phyloP scores from a whole-genome alignment of 2,797 vertebrate genomes.

The Malacoctenus gilli region DNA sequence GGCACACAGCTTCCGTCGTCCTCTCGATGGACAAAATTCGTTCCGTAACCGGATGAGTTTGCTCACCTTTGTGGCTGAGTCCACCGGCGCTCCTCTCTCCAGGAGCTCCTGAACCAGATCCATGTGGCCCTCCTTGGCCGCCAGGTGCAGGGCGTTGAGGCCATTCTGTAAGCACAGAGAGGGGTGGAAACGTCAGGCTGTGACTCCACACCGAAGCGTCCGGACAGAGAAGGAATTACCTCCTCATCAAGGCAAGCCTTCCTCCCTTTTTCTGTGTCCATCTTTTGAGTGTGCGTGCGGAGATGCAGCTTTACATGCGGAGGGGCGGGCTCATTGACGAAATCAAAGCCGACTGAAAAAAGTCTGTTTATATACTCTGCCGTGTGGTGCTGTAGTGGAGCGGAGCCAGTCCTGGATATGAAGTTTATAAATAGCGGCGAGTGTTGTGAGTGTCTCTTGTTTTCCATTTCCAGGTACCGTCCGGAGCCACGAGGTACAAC shows the following conservation, averaged over 20 bases:
- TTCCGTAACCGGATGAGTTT: too few relatives aligned
- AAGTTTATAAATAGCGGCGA: slow-evolving; percentile 58
- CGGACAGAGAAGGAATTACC: slow-evolving; percentile 18
- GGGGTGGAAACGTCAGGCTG: slow-evolving; percentile 15
- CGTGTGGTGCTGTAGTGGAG: slow-evolving; percentile 43
- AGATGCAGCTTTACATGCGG: too few relatives aligned
- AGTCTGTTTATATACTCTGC: slow-evolving; percentile 43
- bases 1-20: too few relatives aligned
- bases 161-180: slow-evolving; percentile 86
- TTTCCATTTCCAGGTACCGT: neutral
- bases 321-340: too few relatives aligned
- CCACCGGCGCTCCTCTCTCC: slow-evolving; percentile 91
- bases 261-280: slow-evolving; percentile 16
- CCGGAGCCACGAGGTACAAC: neutral
- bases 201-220: neutral
- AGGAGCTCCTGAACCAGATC: slow-evolving; percentile 94
- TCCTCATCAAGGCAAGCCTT: slow-evolving; percentile 19
- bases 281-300: slow-evolving; percentile 12
- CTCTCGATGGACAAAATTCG: too few relatives aligned
- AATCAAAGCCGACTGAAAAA: slow-evolving; percentile 41
- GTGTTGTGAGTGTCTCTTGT: neutral
- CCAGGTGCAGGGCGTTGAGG: slow-evolving; percentile 96
- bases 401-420: slow-evolving; percentile 31
- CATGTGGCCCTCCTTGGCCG: slow-evolving; percentile 96
- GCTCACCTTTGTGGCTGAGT: slow-evolving; percentile 94